Conservation (phyloP, 2,888 invertebrate genomes). For the Boloria selene region DNA sequence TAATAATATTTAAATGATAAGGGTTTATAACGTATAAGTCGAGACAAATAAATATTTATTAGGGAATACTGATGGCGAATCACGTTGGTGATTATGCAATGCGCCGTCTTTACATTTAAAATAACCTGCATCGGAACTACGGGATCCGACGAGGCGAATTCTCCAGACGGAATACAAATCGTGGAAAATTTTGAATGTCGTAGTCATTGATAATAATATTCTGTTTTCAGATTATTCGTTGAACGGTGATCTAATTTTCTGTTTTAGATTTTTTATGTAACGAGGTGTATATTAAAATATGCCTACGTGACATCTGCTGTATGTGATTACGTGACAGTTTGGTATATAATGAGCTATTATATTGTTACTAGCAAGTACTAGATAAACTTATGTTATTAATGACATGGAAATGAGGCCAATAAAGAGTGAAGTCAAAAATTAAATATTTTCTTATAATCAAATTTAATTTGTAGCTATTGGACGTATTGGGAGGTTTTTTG, state of each 20-base stretch:
- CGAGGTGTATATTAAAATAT: constrained; percentile 28
- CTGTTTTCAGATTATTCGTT: constrained; percentile 50
- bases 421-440: too few species aligned
- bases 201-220: constrained; percentile 62
- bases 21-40: constrained; percentile 45
- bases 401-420: too few species aligned
- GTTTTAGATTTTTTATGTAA: constrained; percentile 37
- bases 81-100: constrained; percentile 79
- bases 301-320: constrained; percentile 26
- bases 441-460: too few species aligned
- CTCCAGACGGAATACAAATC: constrained; percentile 77
- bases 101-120: constrained; percentile 77
- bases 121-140: constrained; percentile 76
- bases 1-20: background rate
- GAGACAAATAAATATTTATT: constrained; percentile 74
- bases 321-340: constrained; percentile 8
- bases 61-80: constrained; percentile 75
- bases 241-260: constrained; percentile 44
- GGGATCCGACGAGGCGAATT: constrained; percentile 67
- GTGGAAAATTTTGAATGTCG: constrained; percentile 74
- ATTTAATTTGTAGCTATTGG: too few species aligned
- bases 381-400: too few species aligned
- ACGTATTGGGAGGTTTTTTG: too few species aligned
- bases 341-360: background rate
- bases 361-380: background rate